A percentile compares a stretch with the other conserved stretches of the same genome.
Conservation (phyloP, 1,140 invertebrate genomes). For the Lysiphlebus fabarum region DNA sequence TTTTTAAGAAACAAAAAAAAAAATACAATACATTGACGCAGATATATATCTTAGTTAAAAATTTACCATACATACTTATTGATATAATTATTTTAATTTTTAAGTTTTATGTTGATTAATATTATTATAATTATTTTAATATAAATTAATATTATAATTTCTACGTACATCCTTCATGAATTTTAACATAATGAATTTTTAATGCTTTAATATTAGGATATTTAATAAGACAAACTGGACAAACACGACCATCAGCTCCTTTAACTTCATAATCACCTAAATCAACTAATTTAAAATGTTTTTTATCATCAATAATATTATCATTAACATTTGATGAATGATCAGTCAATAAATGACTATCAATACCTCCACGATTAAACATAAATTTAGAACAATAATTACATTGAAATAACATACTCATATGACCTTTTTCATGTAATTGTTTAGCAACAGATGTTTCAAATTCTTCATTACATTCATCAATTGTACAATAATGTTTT, state of each 20-base stretch:
- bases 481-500: conserved; percentile 24
- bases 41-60: no score
- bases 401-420: conserved; percentile 44
- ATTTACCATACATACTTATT: no score
- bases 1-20: no score
- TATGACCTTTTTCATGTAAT: conserved; percentile 34
- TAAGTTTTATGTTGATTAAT: no score
- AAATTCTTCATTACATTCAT: conserved; percentile 37
- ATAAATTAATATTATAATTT: no score
- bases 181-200: conserved; percentile 51
- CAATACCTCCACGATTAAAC: conserved; percentile 37
- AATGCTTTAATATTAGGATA: conserved; percentile 50
- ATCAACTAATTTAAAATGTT: conserved; percentile 40
- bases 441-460: conserved; percentile 25
- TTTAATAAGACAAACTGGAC: conserved; percentile 46
- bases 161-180: conserved; percentile 35
- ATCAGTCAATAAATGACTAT: conserved; percentile 39
- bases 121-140: no score
- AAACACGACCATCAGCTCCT: conserved; percentile 37
- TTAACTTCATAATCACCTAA: conserved; percentile 40
- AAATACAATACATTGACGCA: no score
- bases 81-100: no score
- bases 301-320: conserved; percentile 26
- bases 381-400: conserved; percentile 43
- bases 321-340: conserved; percentile 37